Evolutionary conservation across 53 echinoderm and acorn worm species (phyloP).

Genomic region (Holothuria scabra): DNA sequence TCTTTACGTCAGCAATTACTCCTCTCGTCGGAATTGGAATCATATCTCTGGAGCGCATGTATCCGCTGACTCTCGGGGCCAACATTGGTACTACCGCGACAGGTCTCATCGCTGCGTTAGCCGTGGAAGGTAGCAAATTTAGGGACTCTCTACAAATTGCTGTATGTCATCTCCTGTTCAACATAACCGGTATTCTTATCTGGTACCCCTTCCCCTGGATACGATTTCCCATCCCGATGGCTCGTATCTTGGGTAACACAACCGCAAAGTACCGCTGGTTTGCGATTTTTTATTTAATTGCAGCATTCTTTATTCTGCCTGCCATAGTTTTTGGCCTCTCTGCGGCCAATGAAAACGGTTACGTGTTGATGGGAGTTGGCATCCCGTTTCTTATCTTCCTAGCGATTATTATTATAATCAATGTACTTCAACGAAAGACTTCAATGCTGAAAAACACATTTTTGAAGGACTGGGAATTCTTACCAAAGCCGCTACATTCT

Average conservation of each 20-base stretch:
- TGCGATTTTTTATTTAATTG: slow-evolving; percentile 80
- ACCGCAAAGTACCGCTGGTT: slow-evolving; percentile 98
- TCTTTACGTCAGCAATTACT: slow-evolving; percentile 97
- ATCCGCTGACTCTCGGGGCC: slow-evolving; percentile 91
- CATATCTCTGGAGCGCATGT: slow-evolving; percentile 91
- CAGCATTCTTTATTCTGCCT: slow-evolving; percentile 77
- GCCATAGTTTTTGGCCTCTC: slow-evolving; percentile 76
- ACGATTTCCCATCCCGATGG: slow-evolving; percentile 79
- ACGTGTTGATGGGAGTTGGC: slow-evolving; percentile 63
- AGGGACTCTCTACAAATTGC: slow-evolving; percentile 81
- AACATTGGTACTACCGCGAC: slow-evolving; percentile 98
- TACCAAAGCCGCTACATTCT: slow-evolving; percentile 80
- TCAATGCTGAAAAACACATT: slow-evolving; percentile 46
- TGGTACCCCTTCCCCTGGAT: slow-evolving; percentile 94
- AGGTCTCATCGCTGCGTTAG: slow-evolving; percentile 84
- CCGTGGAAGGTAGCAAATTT: slow-evolving; percentile 67
- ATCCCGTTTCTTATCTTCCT: slow-evolving; percentile 59
- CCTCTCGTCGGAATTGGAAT: slow-evolving; percentile 96
- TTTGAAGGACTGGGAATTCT: slow-evolving; percentile 70
- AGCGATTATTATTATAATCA: slow-evolving; percentile 53
- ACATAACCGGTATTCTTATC: slow-evolving; percentile 86
- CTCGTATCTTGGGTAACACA: slow-evolving; percentile 80
- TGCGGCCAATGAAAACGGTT: slow-evolving; percentile 55
- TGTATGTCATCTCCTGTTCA: slow-evolving; percentile 91
- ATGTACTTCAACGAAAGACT: slow-evolving; percentile 72